Evolutionary conservation across 2,797 vertebrate genomes (phyloP).

Genomic region (Enteromius viviparus): DNA sequence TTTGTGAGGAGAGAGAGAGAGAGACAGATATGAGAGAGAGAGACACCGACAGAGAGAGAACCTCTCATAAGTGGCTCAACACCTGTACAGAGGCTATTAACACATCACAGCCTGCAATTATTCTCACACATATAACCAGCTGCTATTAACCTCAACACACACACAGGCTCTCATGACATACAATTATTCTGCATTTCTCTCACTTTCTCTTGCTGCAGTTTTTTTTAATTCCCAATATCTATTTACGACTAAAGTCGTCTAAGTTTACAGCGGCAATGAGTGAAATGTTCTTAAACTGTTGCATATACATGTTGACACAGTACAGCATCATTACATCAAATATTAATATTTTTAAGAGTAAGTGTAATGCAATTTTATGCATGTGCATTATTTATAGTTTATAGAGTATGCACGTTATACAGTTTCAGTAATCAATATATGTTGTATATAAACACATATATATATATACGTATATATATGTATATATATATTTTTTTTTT

Average conservation of each 20-base stretch:
- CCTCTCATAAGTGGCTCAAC: conserved; percentile 18
- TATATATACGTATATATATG: too few relatives aligned
- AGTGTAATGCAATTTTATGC: neutral
- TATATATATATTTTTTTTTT: too few relatives aligned
- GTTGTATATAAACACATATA: too few relatives aligned
- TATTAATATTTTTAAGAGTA: neutral
- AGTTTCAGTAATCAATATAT: neutral
- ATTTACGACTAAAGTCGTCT: neutral
- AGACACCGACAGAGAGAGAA: conserved; percentile 20
- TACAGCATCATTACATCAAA: neutral
- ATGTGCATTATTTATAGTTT: neutral
- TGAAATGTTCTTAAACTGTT: neutral
- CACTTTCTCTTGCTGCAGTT: neutral
- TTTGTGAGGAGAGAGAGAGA: conserved; percentile 12
- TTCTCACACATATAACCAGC: conserved; percentile 32
- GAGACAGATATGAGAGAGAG: conserved; percentile 30
- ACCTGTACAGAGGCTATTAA: conserved; percentile 39
- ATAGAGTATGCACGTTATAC: neutral
- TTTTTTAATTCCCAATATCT: neutral
- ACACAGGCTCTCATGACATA: neutral
- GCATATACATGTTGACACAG: neutral
- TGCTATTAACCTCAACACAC: conserved; percentile 6
- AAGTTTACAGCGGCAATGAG: neutral
- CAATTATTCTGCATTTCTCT: conserved; percentile 7
- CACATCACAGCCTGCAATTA: conserved; percentile 36